These are phyloP conservation scores for Euwallacea fornicatus DNA, from an alignment of 1,140 invertebrate species.

Conservation along the genomic window DNA sequence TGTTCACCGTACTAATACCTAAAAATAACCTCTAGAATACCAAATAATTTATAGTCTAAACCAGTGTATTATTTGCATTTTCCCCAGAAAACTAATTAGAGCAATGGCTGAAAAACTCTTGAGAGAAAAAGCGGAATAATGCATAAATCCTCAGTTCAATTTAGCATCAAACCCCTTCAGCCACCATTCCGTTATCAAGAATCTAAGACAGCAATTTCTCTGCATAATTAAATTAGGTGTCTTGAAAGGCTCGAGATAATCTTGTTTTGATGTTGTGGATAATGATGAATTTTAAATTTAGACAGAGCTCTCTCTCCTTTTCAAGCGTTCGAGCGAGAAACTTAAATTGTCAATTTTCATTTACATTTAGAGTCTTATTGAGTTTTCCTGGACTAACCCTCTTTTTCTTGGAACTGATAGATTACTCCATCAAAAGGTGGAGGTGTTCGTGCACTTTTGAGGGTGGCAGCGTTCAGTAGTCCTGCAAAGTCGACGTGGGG, in stretches of 20 bases:
- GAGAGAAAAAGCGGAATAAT: slow-evolving; percentile 20
- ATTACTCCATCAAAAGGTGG: no score
- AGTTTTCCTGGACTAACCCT: slow-evolving; percentile 15
- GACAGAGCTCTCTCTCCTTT: slow-evolving; percentile 31
- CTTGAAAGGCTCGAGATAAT: slow-evolving; percentile 41
- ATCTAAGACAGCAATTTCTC: slow-evolving; percentile 41
- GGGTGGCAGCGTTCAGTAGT: no score
- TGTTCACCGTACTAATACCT: neutral
- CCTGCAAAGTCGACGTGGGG: no score
- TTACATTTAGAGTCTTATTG: slow-evolving; percentile 35
- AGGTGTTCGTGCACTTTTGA: no score
- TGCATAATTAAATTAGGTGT: slow-evolving; percentile 40
- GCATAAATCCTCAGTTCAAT: slow-evolving; percentile 20
- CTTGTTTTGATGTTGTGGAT: slow-evolving; percentile 41
- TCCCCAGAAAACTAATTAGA: slow-evolving; percentile 9
- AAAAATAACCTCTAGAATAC: neutral
- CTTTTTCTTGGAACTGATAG: slow-evolving; percentile 5
- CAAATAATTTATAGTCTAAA: neutral
- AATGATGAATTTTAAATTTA: slow-evolving; percentile 41
- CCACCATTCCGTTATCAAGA: slow-evolving; percentile 40
- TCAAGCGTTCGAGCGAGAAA: slow-evolving; percentile 31
- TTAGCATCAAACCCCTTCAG: slow-evolving; percentile 31
- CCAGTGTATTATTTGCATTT: neutral
- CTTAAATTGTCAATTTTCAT: slow-evolving; percentile 39
- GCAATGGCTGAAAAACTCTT: neutral